Conservation (phyloP, 2,113 vertebrate genomes). For the Lethenteron camtschaticum region DNA sequence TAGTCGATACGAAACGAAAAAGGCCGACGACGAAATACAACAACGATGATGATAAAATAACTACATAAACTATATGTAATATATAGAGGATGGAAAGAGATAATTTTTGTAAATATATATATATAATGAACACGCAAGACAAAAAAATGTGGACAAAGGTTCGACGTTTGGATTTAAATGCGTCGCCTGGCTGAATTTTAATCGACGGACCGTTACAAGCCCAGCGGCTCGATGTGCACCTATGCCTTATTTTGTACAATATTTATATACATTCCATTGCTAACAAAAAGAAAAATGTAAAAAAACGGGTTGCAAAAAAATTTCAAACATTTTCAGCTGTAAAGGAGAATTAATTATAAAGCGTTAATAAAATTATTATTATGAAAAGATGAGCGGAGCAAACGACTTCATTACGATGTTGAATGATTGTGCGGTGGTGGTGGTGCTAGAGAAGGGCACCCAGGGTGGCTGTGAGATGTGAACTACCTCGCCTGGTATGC, state of each 20-base stretch:
- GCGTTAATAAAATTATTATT: not conserved
- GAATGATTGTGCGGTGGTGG: too few species aligned
- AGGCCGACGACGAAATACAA: too few species aligned
- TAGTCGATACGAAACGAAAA: too few species aligned
- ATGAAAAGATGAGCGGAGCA: too few species aligned
- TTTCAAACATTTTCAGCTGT: conserved; percentile 1
- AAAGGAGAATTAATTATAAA: not conserved
- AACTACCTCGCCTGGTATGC: too few species aligned
- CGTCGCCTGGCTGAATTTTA: not conserved
- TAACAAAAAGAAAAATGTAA: not conserved
- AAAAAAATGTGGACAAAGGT: too few species aligned
- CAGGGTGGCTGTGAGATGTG: too few species aligned
- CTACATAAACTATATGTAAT: not conserved
- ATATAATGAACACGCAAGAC: not conserved
- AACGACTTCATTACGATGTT: too few species aligned
- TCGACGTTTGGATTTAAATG: not conserved
- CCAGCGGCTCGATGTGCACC: not conserved
- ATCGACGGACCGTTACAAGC: not conserved
- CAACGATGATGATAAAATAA: not conserved
- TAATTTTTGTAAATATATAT: not conserved
- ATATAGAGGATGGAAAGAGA: not conserved
- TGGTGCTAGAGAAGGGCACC: too few species aligned
- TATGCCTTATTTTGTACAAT: conserved; percentile 5
- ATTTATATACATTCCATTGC: conserved; percentile 3
- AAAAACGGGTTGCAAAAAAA: not conserved